Conservation (phyloP, 2,888 invertebrate species). For the Coremacera marginata region DNA sequence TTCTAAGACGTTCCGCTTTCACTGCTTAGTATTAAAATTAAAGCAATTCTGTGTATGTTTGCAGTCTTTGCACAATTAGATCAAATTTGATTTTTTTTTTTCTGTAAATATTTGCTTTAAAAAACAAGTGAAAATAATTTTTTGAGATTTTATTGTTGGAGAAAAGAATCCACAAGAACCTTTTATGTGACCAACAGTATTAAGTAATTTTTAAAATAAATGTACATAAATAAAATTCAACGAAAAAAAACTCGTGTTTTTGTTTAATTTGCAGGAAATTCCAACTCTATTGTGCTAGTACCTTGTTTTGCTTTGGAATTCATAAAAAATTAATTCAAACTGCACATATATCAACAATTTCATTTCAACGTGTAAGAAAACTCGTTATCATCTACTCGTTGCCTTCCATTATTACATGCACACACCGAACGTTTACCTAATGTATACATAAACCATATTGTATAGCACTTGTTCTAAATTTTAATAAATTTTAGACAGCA, state of each 20-base stretch:
- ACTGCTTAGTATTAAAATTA: neutral
- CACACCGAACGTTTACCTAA: no score
- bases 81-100: neutral
- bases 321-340: no score
- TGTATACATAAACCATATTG: no score
- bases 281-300: no score
- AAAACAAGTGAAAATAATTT: neutral
- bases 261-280: neutral
- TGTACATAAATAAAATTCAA: neutral
- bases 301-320: no score
- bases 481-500: no score
- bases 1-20: neutral
- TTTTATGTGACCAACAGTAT: conserved; percentile 24
- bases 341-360: no score
- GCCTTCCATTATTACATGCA: no score
- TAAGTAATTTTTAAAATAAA: conserved; percentile 8
- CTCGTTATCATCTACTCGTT: no score
- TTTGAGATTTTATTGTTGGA: neutral
- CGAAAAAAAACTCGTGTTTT: neutral
- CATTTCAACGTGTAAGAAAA: no score
- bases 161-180: neutral
- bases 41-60: neutral
- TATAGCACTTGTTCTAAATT: no score
- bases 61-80: no score
- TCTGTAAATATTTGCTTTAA: conserved; percentile 21